Evolutionary conservation across 2,797 vertebrate genomes (phyloP), one percentile per base, ranked within the genome.

Genomic region (Sebastolobus altivelis): DNA sequence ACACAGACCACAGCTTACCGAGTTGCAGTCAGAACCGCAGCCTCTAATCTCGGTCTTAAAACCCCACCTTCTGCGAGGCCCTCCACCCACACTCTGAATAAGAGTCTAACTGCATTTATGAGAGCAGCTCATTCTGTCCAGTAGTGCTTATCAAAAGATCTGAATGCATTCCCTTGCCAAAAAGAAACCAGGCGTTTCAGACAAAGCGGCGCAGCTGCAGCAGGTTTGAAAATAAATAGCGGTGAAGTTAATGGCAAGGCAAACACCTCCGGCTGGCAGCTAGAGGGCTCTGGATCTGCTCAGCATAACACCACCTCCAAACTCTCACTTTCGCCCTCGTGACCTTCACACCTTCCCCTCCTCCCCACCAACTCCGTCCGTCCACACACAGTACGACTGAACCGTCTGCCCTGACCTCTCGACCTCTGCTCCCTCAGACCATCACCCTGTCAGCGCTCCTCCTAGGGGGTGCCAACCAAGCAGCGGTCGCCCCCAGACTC

Each of bases 141-240:
- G 52, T 33, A 16, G 58, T 68, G 81, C 78, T 89, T 87, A 92
- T 92, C 89, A 49, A 82, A 46, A 58, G 79, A 88, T 86, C 82
- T 88, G 77, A 82, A 86, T 49, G 60, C 65, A 52, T 56, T 82
- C 65, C 63, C 75, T 63, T 40, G 58, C 75, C 76, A 84, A 82
- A 85, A 68, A 88, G 61, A 84, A 73, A 85, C 66, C 69, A 65
- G 75, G 70, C 74, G 3, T 89, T 93, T 89, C 78, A 91, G 87
- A 93, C 82, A 81, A 80, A 84, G 82, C 2, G 84, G 84, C 65
- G 59, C 89, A 90, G 93, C 87, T 91, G 88, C 71, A 81, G 83
- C 67, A 67, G 83, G 68, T 93, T 91, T 88, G 83, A 95, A 95
- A 96, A 95, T 94, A 95, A 96, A 96, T 92, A 87, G 54, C 35